Base-by-base conservation (phyloP, 2,113 vertebrate species). In the Panurus biarmicus region DNA sequence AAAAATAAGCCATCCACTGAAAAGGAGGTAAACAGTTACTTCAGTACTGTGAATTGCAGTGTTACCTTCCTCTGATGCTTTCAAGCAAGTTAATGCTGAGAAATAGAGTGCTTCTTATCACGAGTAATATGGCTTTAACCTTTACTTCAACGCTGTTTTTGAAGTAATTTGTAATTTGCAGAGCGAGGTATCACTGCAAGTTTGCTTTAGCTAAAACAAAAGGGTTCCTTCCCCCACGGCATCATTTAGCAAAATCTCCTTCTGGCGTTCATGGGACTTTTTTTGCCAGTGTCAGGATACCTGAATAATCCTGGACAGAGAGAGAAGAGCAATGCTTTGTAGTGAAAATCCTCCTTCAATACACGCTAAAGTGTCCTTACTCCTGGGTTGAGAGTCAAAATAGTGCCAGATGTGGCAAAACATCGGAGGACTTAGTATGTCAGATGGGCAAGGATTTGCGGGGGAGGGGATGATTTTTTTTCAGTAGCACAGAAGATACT, bases 21-120 rank as follows among this genome's bases (percentile, higher is more conserved):
- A 90, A 80, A 94, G 57, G 60, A 87, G 90, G 38, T 50, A 76
- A 93, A 79, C 8, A 35, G 54, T 70, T 87, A 44, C 26, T 64
- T 72, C 38, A 54, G 35, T 53, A 54, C 22, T 1, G 20, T 70
- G 79, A 89, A 35, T 22, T 31, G 53, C 0, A 1, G 26, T 20
- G 28, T 24, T 80, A 54, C 35, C 81, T 81, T 64, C 42, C 45
- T 70, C 60, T 80, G 56, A 24, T 35, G 51, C 29, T 42, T 80
- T 86, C 25, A 71, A 50, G 25, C 44, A 76, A 64, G 42, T 36
- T 48, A 81, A 74, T 8, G 10, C 24, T 45, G 40, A 76, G 40
- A 81, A 48, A 48, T 26, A 45, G 4, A 62, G 7, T 28, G 7
- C 13, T 33, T 75, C 31, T 44, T 44, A 6, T 36, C 33, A 53